Percentiles rank a stretch among this genome's conserved stretches.
Evolutionary conservation across 2,797 vertebrate species (phyloP).

Genomic region (Alca torda): DNA sequence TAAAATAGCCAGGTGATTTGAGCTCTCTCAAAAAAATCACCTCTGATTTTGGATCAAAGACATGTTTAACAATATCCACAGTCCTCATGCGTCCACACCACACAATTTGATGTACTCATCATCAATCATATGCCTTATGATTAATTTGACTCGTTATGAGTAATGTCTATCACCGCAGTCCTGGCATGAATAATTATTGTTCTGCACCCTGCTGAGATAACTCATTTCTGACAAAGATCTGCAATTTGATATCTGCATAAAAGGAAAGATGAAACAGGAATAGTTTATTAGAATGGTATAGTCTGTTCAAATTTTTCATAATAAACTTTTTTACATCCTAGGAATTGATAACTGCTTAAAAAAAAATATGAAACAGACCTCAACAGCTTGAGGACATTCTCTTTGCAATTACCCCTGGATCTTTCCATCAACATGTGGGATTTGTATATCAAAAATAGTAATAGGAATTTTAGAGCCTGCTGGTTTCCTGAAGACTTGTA

Average conservation of each 20-base stretch:
- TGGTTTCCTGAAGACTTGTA: background rate
- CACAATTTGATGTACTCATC: conserved; percentile 47
- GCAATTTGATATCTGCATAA: conserved; percentile 54
- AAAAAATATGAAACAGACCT: background rate
- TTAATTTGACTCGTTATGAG: conserved; percentile 66
- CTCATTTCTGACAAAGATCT: conserved; percentile 59
- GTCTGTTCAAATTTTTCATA: background rate
- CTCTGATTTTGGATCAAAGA: conserved; percentile 63
- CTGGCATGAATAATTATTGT: conserved; percentile 58
- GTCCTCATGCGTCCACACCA: conserved; percentile 33
- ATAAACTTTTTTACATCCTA: conserved; percentile 4
- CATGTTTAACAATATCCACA: conserved; percentile 56
- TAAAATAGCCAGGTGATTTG: conserved; percentile 33
- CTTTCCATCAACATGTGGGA: background rate
- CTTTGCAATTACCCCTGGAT: background rate
- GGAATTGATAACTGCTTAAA: background rate
- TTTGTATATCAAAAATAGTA: conserved; percentile 3
- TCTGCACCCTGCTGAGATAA: conserved; percentile 47
- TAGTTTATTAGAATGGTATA: conserved; percentile 7
- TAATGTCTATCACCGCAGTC: conserved; percentile 59
- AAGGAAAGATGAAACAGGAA: conserved; percentile 14
- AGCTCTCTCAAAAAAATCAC: conserved; percentile 58
- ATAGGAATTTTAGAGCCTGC: background rate
- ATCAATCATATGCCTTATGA: conserved; percentile 62
- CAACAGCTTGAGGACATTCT: background rate